These are phyloP conservation scores for Campopleginae sp. DNA, from an alignment of 2,888 invertebrate genomes.

Conservation along the genomic window DNA sequence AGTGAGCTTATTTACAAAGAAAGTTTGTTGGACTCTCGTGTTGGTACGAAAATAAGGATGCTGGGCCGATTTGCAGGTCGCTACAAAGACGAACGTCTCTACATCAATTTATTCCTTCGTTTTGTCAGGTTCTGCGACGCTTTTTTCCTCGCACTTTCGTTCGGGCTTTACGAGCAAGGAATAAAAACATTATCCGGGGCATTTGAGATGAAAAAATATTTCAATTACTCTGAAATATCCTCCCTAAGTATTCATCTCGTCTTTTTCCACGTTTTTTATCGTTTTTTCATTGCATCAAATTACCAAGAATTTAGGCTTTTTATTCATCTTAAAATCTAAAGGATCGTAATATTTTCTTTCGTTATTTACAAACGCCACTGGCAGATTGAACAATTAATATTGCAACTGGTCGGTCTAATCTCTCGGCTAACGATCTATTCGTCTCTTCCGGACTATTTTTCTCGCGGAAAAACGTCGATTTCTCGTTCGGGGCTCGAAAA, in stretches of 20 bases:
- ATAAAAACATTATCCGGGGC: constrained; percentile 58
- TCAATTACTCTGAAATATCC: constrained; percentile 65
- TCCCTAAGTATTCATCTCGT: constrained; percentile 52
- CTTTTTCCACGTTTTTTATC: constrained; percentile 40
- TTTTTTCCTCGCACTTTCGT: constrained; percentile 27
- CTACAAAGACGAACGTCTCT: constrained; percentile 29
- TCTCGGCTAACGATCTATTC: constrained; percentile 45
- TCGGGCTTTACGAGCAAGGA: constrained; percentile 56
- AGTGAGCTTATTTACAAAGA: constrained; percentile 65
- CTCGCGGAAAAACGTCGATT: background rate
- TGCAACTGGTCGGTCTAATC: constrained; percentile 60
- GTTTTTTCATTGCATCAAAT: constrained; percentile 50
- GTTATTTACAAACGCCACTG: constrained; percentile 72
- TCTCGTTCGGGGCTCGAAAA: constrained; percentile 24
- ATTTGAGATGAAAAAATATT: constrained; percentile 67
- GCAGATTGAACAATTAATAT: constrained; percentile 66
- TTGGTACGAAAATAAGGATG: constrained; percentile 67
- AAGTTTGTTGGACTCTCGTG: constrained; percentile 62
- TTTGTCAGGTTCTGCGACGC: background rate
- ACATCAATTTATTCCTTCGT: constrained; percentile 32
- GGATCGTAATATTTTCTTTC: constrained; percentile 62
- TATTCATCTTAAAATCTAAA: constrained; percentile 61
- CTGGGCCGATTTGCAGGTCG: constrained; percentile 60
- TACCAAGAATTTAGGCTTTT: constrained; percentile 68
- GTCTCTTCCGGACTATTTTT: background rate